A percentile compares a stretch with the other conserved stretches of the same genome.
These are phyloP conservation scores for Amphibalanus amphitrite DNA, from an alignment of 1,140 invertebrate genomes.

Conservation along the genomic window DNA sequence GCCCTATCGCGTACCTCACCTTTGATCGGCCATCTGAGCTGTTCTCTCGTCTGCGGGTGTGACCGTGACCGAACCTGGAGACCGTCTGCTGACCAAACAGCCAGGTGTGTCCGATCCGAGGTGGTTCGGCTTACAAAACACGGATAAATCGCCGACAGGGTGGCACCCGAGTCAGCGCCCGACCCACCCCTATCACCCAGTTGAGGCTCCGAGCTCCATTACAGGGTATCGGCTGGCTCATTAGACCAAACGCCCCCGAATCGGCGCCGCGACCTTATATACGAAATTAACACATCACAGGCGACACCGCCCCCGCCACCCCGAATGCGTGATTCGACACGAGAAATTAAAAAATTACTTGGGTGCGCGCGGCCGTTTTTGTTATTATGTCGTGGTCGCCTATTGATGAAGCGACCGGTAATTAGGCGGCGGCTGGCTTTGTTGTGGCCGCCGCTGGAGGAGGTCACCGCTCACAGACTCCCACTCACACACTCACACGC, in stretches of 20 bases:
- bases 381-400: background rate
- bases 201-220: background rate
- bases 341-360: constrained; percentile 1
- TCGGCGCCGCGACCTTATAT: background rate
- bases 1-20: too few relatives aligned
- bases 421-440: background rate
- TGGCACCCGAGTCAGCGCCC: too few relatives aligned
- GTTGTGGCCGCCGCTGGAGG: background rate
- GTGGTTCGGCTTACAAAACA: too few relatives aligned
- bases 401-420: background rate
- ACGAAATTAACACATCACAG: background rate
- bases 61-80: too few relatives aligned
- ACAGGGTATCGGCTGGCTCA: background rate
- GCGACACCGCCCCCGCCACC: too few relatives aligned
- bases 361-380: background rate
- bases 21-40: too few relatives aligned
- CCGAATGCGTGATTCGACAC: background rate
- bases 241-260: background rate
- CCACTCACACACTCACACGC: background rate
- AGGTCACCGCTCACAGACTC: too few relatives aligned
- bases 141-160: too few relatives aligned
- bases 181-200: background rate
- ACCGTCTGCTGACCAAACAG: too few relatives aligned
- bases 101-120: too few relatives aligned
- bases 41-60: too few relatives aligned